Evolutionary conservation across 1,140 invertebrate genomes (phyloP).

Genomic region (Nephila pilipes): DNA sequence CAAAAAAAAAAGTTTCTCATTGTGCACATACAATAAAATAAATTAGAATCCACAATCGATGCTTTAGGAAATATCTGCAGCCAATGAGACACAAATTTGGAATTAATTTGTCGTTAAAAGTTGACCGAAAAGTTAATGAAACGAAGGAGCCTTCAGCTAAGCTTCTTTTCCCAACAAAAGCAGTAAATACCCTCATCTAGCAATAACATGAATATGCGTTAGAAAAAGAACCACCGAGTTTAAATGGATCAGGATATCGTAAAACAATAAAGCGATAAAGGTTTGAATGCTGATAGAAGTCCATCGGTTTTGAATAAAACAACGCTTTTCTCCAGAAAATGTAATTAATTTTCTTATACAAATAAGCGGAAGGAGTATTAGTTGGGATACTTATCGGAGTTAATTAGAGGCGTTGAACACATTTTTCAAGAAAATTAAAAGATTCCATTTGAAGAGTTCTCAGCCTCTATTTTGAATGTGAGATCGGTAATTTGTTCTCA

Average conservation of each 20-base stretch:
- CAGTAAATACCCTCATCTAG: background rate
- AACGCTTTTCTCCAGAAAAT: background rate
- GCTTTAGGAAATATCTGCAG: background rate
- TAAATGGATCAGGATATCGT: background rate
- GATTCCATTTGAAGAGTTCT: background rate
- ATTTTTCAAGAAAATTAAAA: background rate
- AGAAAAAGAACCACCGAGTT: background rate
- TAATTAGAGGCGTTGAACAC: background rate
- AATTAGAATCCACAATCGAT: slow-evolving; percentile 9
- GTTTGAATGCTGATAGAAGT: background rate
- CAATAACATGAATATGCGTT: background rate
- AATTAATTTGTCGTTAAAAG: slow-evolving; percentile 35
- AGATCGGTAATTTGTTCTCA: background rate
- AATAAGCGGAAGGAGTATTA: background rate
- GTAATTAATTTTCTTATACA: slow-evolving; percentile 4
- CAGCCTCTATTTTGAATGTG: background rate
- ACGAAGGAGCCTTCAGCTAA: background rate
- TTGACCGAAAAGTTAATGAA: slow-evolving; percentile 32
- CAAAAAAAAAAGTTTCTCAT: background rate
- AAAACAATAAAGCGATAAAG: slow-evolving; percentile 13
- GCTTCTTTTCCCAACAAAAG: background rate
- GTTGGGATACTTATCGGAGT: background rate
- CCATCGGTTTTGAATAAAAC: background rate
- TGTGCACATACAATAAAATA: background rate
- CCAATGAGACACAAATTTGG: background rate